Conservation (phyloP, 2,888 invertebrate species). For the Epirrhoe alternata region DNA sequence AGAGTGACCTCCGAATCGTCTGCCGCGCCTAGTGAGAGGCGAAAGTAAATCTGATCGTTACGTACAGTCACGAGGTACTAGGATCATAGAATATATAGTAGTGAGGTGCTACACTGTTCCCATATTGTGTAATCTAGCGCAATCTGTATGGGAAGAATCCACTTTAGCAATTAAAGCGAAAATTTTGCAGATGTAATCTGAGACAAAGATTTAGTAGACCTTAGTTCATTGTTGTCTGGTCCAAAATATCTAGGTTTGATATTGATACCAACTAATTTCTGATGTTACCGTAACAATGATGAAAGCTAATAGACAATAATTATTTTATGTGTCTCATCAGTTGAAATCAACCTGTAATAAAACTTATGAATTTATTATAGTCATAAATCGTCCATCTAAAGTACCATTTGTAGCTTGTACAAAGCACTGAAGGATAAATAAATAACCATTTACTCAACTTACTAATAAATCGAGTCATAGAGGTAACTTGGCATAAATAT, state of each 20-base stretch:
- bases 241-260: no score
- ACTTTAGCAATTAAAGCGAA: constrained; percentile 22
- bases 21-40: constrained; percentile 62
- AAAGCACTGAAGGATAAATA: constrained; percentile 27
- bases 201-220: constrained; percentile 15
- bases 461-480: constrained; percentile 35
- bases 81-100: constrained; percentile 20
- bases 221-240: not conserved
- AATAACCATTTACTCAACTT: constrained; percentile 34
- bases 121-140: constrained; percentile 38
- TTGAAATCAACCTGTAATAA: not conserved
- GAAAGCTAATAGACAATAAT: not conserved
- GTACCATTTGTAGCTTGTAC: constrained; percentile 7
- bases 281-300: no score
- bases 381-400: constrained; percentile 3
- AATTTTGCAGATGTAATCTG: constrained; percentile 21
- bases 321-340: not conserved
- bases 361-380: not conserved
- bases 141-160: constrained; percentile 32
- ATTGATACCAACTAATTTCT: no score
- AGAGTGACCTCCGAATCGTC: constrained; percentile 54
- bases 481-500: constrained; percentile 36
- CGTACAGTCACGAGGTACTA: constrained; percentile 37
- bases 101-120: constrained; percentile 28
- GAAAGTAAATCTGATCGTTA: constrained; percentile 59